Base-by-base conservation (phyloP, 2,888 invertebrate genomes). In the Panzeria rudis region DNA sequence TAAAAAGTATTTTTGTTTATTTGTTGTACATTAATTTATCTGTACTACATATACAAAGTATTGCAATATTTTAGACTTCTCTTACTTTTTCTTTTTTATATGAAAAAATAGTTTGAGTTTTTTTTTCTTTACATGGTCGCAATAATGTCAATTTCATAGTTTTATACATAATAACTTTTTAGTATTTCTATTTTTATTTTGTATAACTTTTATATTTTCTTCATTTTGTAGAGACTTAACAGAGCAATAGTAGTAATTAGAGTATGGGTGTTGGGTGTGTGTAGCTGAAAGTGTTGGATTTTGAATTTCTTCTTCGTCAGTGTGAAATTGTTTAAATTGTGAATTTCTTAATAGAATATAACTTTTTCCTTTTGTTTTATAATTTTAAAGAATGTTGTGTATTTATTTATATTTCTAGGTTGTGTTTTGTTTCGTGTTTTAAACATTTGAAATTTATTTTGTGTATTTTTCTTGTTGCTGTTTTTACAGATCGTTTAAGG, bases 391-490 rank as follows among this genome's bases (percentile, higher is more conserved):
- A 35, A 44, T 69, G n/a, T 61, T 7, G 41, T 77, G 23, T 61
- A 41, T 35, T 29, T 56, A 47, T 41, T 54, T 68, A 47, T 44
- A 5, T 64, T 54, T 64, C 7, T 52, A 77, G 15, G 25, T 71
- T 29, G 41, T 6, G 3, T 71, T 29, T 50, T 6, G 3, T 72
- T 72, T 84, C 64, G 20, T 64, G 25, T 78, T n/a, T 56, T 62
- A 66, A 69, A 72, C 29, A 79, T 76, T 80, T 80, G 56, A 64
- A 17, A 71, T 38, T 25, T 61, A 64, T 64, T 56, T 69, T 59
- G 25, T 79, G 38, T 76, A 11, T 35, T 59, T 47, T 38, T 38
- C 11, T 38, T 3, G 11, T 11, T 29, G 0, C 25, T 69, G 5
- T 69, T 77, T 50, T n/a, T n/a, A n/a, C n/a, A n/a, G n/a, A n/a